Evolutionary conservation across 2,888 invertebrate genomes (phyloP), one percentile per base, ranked within the genome.

Genomic region (Microdon myrmicae): DNA sequence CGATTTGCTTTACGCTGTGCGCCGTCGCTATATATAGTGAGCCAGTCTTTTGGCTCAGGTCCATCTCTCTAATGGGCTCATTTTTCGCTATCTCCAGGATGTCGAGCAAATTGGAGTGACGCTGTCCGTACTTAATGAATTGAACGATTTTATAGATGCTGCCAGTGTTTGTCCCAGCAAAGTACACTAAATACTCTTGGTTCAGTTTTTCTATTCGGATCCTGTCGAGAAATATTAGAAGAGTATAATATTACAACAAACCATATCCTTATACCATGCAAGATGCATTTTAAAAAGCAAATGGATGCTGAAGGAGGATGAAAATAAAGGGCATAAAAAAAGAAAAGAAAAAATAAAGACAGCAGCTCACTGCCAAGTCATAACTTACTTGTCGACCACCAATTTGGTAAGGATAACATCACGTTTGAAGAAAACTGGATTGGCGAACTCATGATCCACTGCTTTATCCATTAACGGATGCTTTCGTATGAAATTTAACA

Each of bases 391-490:
- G 81, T 96, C 96, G 20, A 96, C 95, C 22, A 94, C 94, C 64
- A 96, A 83, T 73, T 90, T 87, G 54, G 94, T 94, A 82, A 96
- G 92, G 81, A 94, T 89, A 64, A 94, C 83, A 80, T 96, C 95
- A 44, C 95, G 84, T 79, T 94, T 94, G 83, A 90, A 94, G 82
- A 92, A 95, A 39, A 95, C 93, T 1, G 96, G 96, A 77, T 92
- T 92, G 74, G 93, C 93, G 75, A 92, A 89, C 78, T 94, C 92
- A 81, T 95, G 95, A 70, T 91, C 90, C 38, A 98, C 94, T 3
- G 96, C 94, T 31, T 92, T 92, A 81, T 98, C 96, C 96, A 99
- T 96, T 68, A 99, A 83, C 1, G 98, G 96, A 81, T 98, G 98
- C 22, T 94, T 92, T 72, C 94, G 89, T 72, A 98, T 96, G 81